These are phyloP conservation scores for Polietes domitor DNA, from an alignment of 2,888 invertebrate genomes.

Conservation along the genomic window DNA sequence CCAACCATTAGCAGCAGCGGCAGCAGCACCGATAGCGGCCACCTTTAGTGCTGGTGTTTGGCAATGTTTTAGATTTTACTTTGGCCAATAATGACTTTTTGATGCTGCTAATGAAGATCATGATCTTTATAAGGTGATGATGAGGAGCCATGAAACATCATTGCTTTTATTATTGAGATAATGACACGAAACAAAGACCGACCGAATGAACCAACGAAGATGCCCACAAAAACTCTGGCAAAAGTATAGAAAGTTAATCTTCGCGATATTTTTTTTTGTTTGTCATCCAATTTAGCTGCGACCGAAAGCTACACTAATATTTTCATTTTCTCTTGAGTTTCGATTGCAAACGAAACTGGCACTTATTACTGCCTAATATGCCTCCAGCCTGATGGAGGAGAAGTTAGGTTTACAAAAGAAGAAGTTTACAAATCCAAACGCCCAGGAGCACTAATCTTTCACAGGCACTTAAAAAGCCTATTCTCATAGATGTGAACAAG, in stretches of 20 bases:
- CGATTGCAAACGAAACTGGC: too few relatives aligned
- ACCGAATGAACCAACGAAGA: constrained; percentile 41
- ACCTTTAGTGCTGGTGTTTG: constrained; percentile 5
- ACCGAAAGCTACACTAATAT: constrained; percentile 7
- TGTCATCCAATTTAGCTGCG: not conserved
- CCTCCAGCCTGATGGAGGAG: too few relatives aligned
- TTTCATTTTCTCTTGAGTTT: constrained; percentile 13
- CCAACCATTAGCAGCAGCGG: not conserved
- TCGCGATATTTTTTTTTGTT: not conserved
- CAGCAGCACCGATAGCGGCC: not conserved
- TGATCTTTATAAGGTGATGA: constrained; percentile 56
- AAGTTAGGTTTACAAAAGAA: too few relatives aligned
- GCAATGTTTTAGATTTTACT: constrained; percentile 3
- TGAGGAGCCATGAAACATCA: constrained; percentile 42
- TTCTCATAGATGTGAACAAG: too few relatives aligned
- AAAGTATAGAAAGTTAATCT: constrained; percentile 33
- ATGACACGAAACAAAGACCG: constrained; percentile 33
- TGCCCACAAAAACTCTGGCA: not conserved
- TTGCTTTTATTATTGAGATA: constrained; percentile 48
- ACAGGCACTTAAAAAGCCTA: too few relatives aligned
- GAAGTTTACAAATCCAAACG: too few relatives aligned
- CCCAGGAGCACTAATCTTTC: too few relatives aligned
- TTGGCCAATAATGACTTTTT: constrained; percentile 55
- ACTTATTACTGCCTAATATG: too few relatives aligned
- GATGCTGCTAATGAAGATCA: constrained; percentile 58